Evolutionary conservation across 2,113 vertebrate genomes (phyloP).

Genomic region (Galemys pyrenaicus): DNA sequence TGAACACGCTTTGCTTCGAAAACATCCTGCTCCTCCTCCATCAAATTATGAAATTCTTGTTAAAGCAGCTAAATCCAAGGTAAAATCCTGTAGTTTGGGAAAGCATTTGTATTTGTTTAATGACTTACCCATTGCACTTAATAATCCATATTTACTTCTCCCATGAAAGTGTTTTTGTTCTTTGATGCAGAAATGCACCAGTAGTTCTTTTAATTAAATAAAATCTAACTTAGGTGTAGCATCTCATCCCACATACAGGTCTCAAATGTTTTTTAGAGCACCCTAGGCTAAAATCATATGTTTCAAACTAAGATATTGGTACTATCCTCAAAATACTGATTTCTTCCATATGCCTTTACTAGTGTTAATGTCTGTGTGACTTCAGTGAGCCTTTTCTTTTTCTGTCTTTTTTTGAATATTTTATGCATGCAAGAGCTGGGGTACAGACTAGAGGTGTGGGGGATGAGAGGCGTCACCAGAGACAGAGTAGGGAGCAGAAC

Average conservation of each 20-base stretch:
- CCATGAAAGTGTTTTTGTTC: not conserved
- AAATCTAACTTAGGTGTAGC: not conserved
- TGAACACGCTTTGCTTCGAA: constrained; percentile 95
- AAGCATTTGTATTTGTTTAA: not conserved
- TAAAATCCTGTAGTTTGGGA: constrained; percentile 68
- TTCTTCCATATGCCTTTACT: not conserved
- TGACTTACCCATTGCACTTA: not conserved
- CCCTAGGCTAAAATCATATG: not conserved
- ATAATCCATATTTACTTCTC: not conserved
- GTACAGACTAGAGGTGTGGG: too few species aligned
- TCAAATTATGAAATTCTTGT: constrained; percentile 97
- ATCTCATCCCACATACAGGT: not conserved
- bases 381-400: too few species aligned
- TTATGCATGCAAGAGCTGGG: too few species aligned
- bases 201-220: not conserved
- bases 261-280: not conserved
- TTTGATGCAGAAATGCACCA: not conserved
- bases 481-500: too few species aligned
- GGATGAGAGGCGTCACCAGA: too few species aligned
- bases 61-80: constrained; percentile 94
- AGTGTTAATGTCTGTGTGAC: not conserved
- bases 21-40: constrained; percentile 96
- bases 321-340: not conserved
- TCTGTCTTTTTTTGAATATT: too few species aligned
- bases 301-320: not conserved